phyloP scores from a whole-genome alignment of 35 echinoderm and acorn worm species.

The Ophiothrix spiculata region DNA sequence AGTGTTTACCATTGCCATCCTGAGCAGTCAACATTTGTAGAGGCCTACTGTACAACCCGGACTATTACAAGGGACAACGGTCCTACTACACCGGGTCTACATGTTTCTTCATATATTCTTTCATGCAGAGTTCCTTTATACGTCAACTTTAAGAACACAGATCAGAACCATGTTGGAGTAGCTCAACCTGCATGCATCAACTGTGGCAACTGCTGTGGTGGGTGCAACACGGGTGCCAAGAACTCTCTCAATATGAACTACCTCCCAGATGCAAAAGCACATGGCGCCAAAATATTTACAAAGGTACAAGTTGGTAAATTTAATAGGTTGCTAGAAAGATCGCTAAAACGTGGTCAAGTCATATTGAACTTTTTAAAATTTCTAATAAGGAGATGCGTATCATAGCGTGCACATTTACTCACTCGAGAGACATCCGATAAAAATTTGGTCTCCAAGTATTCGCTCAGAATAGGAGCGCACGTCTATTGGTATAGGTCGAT shows the following conservation, averaged over 20 bases:
- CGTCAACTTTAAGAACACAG: slow-evolving; percentile 61
- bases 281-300: slow-evolving; percentile 72
- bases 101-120: too few species aligned
- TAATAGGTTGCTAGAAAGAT: not conserved
- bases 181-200: slow-evolving; percentile 58
- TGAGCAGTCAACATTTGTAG: not conserved
- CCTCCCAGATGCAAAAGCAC: slow-evolving; percentile 71
- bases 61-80: not conserved
- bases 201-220: slow-evolving; percentile 62
- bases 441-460: not conserved
- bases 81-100: not conserved
- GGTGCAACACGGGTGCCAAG: slow-evolving; percentile 79
- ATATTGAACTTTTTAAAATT: too few species aligned
- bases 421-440: too few species aligned
- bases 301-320: slow-evolving; percentile 30
- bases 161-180: slow-evolving; percentile 61
- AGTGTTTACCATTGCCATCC: not conserved
- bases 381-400: too few species aligned
- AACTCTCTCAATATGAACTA: slow-evolving; percentile 88
- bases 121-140: slow-evolving; percentile 52
- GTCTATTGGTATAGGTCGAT: too few species aligned
- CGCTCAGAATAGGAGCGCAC: not conserved
- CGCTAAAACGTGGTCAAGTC: not conserved
- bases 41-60: not conserved
- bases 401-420: too few species aligned